phyloP scores from a whole-genome alignment of 2,797 vertebrate genomes.

The Falco naumanni region DNA sequence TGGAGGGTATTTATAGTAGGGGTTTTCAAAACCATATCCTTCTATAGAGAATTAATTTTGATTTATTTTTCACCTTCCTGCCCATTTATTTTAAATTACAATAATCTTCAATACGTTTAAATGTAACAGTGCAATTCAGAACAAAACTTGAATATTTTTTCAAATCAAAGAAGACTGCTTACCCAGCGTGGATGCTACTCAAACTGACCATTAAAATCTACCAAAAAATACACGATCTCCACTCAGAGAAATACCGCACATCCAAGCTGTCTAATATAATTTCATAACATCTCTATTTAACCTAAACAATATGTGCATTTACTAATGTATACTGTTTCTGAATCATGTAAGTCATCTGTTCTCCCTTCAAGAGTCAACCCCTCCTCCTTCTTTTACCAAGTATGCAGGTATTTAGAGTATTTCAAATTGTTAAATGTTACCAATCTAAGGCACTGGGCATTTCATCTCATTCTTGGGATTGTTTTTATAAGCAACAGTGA shows the following conservation, averaged over 20 bases:
- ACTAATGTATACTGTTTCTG: background rate
- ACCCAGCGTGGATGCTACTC: background rate
- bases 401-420: background rate
- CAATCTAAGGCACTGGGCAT: background rate
- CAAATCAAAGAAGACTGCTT: background rate
- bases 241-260: background rate
- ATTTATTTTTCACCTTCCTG: background rate
- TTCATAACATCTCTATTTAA: background rate
- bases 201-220: constrained; percentile 18
- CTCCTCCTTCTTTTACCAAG: background rate
- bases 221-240: background rate
- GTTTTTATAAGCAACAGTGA: background rate
- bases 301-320: background rate
- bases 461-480: background rate
- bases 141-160: background rate
- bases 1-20: background rate
- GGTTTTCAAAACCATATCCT: background rate
- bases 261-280: background rate
- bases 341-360: background rate
- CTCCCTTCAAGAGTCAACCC: background rate
- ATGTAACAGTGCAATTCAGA: background rate
- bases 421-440: background rate
- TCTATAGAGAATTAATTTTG: background rate
- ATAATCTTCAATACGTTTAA: background rate
- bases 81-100: background rate